These are phyloP conservation scores for Prinia subflava DNA, from an alignment of 2,113 vertebrate genomes.

Conservation along the genomic window DNA sequence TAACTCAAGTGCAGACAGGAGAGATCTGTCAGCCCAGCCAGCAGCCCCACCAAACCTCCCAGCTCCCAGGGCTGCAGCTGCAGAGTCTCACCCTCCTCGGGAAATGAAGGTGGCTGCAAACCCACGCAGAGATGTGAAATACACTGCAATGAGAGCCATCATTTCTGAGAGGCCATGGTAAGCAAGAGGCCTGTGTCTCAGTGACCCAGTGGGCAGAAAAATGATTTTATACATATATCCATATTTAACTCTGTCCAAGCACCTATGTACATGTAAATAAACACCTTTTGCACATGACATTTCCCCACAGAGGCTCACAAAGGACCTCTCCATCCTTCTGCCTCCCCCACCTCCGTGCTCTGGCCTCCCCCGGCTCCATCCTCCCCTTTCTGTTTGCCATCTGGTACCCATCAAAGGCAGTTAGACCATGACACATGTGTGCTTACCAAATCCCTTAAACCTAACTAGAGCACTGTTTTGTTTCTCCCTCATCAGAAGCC, in stretches of 20 bases:
- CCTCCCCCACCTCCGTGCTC: background rate
- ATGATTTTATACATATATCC: background rate
- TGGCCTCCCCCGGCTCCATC: background rate
- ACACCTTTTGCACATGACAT: background rate
- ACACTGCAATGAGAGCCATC: background rate
- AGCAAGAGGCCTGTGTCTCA: background rate
- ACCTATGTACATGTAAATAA: rapidly evolving
- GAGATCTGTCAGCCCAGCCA: background rate
- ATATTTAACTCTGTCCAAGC: background rate
- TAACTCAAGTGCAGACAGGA: background rate
- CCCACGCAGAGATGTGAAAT: background rate
- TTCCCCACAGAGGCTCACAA: background rate
- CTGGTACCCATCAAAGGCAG: conserved; percentile 62
- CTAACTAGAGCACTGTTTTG: conserved; percentile 53
- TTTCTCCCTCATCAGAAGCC: conserved; percentile 61
- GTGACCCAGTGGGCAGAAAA: background rate
- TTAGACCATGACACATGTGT: conserved; percentile 37
- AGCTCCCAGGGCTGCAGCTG: background rate
- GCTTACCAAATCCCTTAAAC: conserved; percentile 58
- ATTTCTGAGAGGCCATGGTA: background rate
- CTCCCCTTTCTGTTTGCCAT: conserved; percentile 42
- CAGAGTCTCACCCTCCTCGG: background rate
- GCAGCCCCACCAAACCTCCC: background rate
- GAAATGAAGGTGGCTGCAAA: background rate
- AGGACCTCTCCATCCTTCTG: background rate